Base-by-base conservation (phyloP, 2,888 invertebrate genomes). In the Metellina segmentata region DNA sequence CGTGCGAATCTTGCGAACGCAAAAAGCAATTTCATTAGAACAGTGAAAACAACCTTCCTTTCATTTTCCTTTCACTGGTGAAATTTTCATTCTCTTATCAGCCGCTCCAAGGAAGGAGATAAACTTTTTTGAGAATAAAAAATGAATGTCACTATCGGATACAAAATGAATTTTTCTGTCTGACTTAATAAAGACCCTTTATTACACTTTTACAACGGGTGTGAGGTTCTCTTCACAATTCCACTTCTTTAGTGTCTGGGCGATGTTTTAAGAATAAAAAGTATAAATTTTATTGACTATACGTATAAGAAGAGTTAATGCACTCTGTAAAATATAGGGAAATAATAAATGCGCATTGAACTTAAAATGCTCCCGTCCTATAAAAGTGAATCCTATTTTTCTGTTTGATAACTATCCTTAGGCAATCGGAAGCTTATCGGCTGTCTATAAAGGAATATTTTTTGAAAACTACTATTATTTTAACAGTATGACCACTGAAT, bases 21-120 rank as follows among this genome's bases (percentile, higher is more conserved):
- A 52, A 70, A 89, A 89, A 89, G 83, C 89, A 83, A 89, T 89
- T 89, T 89, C 89, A 89, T 89, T 89, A 89, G 82, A 13, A 78
- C 52, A n/a, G 6, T 48, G 52, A 82, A 89, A 89, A 79, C 71
- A 87, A 70, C 19, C 20, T 78, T 70, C 34, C 69, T 52, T 53
- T 48, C 72, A 69, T 71, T 81, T 88, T 81, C 61, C 69, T 74
- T 85, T 85, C 16, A 69, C 49, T 48, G 13, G 48, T 19, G 11
- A 34, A 19, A 49, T 70, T 87, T 78, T 70, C 53, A 69, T 86
- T 78, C 78, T 70, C 48, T 19, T 16, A 61, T 61, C 16, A 16
- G 16, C 61, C 61, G 61, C 61, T 61, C 9, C 61, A 61, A 61
- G 61, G 16, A 61, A 61, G 11, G 61, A 61, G 61, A 61, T 61